These are phyloP conservation scores for Melanotaenia maccullochi DNA, from an alignment of 2,797 vertebrate genomes.

Conservation along the genomic window DNA sequence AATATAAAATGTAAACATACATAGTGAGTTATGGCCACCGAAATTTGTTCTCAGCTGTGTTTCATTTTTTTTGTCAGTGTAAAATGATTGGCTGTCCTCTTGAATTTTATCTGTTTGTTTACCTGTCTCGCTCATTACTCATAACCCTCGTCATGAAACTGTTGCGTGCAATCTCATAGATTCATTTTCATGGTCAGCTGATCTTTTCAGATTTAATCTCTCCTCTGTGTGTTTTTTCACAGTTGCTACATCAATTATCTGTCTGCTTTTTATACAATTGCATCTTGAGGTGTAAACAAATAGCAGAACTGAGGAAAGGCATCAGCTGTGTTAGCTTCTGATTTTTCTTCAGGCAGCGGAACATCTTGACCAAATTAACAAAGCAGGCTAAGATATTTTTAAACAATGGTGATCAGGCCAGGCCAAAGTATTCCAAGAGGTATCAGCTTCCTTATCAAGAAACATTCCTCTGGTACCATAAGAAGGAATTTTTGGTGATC, in stretches of 20 bases:
- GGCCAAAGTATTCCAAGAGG: not conserved
- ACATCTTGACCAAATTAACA: slow-evolving; percentile 34
- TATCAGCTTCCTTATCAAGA: not conserved
- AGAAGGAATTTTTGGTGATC: not conserved
- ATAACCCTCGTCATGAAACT: slow-evolving; percentile 70
- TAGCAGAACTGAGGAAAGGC: slow-evolving; percentile 9
- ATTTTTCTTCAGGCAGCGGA: slow-evolving; percentile 12
- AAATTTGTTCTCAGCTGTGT: slow-evolving; percentile 49
- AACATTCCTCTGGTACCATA: not conserved
- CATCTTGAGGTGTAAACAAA: slow-evolving; percentile 50
- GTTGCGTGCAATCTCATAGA: slow-evolving; percentile 61
- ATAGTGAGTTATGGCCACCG: slow-evolving; percentile 47
- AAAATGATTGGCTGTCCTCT: slow-evolving; percentile 68
- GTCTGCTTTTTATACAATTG: slow-evolving; percentile 36
- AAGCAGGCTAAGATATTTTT: slow-evolving; percentile 20
- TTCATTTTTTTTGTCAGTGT: slow-evolving; percentile 63
- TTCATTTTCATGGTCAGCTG: slow-evolving; percentile 58
- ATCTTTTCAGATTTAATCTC: slow-evolving; percentile 56
- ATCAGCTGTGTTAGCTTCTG: not conserved
- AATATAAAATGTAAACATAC: slow-evolving; percentile 57
- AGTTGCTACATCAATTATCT: slow-evolving; percentile 42
- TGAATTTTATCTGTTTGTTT: slow-evolving; percentile 67
- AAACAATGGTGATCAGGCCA: not conserved
- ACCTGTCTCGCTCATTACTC: slow-evolving; percentile 58
- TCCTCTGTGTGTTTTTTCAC: slow-evolving; percentile 28